These are phyloP conservation scores for Conus canariensis DNA, from an alignment of 2,888 invertebrate species.

Conservation along the genomic window DNA sequence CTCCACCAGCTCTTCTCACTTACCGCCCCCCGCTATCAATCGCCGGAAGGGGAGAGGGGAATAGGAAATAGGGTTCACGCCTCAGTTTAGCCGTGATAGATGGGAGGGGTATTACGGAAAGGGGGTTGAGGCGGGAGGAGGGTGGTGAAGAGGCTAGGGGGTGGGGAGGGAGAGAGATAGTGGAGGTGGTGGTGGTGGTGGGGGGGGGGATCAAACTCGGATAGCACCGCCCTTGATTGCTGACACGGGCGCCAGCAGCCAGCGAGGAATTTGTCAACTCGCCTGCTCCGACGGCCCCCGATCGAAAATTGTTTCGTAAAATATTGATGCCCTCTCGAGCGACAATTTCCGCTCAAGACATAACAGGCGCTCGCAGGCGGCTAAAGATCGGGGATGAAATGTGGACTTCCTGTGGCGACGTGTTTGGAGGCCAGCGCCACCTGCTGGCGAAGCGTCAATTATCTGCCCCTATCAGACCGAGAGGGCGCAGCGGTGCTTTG, in stretches of 20 bases:
- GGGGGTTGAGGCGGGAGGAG: too few species aligned
- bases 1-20: background rate
- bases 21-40: background rate
- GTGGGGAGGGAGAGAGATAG: background rate
- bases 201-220: slow-evolving; percentile 34
- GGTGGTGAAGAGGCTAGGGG: background rate
- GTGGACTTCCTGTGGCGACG: slow-evolving; percentile 44
- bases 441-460: slow-evolving; percentile 43
- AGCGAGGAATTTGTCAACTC: slow-evolving; percentile 39
- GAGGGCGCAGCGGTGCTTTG: slow-evolving; percentile 40
- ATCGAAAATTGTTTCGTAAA: slow-evolving; percentile 45
- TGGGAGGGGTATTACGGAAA: slow-evolving; percentile 28
- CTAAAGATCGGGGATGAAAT: slow-evolving; percentile 43
- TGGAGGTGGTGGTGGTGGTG: background rate
- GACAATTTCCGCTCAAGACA: slow-evolving; percentile 46
- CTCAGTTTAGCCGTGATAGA: slow-evolving; percentile 40
- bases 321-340: slow-evolving; percentile 44
- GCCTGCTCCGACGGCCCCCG: slow-evolving; percentile 24
- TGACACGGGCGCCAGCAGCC: slow-evolving; percentile 15
- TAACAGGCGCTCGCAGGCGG: slow-evolving; percentile 36
- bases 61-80: slow-evolving; percentile 35
- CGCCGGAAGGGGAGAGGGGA: background rate
- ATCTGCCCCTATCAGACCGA: slow-evolving; percentile 36
- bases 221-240: slow-evolving; percentile 29
- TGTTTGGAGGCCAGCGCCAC: slow-evolving; percentile 43